phyloP scores from a whole-genome alignment of 2,888 invertebrate species.

The Ormyrus labotus region DNA sequence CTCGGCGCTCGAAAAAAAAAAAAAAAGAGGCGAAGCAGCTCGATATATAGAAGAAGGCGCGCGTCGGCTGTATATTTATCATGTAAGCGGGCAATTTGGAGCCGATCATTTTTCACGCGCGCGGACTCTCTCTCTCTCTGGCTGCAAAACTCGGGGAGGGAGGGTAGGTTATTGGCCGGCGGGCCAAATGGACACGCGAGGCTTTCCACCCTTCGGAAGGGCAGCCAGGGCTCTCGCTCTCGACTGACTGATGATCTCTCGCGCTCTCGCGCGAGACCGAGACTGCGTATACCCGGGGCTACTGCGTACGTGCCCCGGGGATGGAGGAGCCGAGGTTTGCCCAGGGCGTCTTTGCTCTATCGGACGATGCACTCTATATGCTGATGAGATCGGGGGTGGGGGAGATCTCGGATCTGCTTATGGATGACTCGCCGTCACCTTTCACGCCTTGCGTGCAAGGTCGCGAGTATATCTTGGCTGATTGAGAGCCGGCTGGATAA shows the following conservation, averaged over 20 bases:
- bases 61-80: conserved; percentile 72
- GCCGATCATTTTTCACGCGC: conserved; percentile 75
- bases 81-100: conserved; percentile 75
- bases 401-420: conserved; percentile 56
- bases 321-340: conserved; percentile 10
- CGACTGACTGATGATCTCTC: conserved; percentile 72
- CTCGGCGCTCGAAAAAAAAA: conserved; percentile 8
- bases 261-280: conserved; percentile 19
- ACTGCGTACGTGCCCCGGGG: conserved; percentile 49
- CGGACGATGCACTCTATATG: conserved; percentile 70
- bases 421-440: conserved; percentile 48
- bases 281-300: conserved; percentile 37
- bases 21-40: background rate
- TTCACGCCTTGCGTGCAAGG: conserved; percentile 13
- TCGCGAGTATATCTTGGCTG: background rate
- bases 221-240: conserved; percentile 46
- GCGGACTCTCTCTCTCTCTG: conserved; percentile 52
- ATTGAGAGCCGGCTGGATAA: background rate
- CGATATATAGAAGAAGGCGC: conserved; percentile 8
- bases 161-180: conserved; percentile 73
- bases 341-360: conserved; percentile 24
- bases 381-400: conserved; percentile 67
- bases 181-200: conserved; percentile 71
- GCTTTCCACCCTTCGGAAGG: conserved; percentile 40
- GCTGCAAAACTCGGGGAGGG: conserved; percentile 22